Evolutionary conservation across 2,113 vertebrate genomes (phyloP).

Genomic region (Macroglossus sobrinus): DNA sequence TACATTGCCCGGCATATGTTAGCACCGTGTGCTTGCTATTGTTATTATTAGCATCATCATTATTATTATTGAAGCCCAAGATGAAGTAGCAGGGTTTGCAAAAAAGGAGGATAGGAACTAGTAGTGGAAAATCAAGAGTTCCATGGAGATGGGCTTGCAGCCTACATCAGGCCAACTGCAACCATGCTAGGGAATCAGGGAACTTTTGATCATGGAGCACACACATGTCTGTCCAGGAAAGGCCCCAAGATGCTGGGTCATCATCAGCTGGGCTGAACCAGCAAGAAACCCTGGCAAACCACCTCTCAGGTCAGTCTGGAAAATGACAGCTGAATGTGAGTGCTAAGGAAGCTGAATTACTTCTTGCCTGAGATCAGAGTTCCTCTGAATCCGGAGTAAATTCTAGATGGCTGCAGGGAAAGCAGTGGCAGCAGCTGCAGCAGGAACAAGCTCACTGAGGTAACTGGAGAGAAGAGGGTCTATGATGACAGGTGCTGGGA

Average conservation of each 20-base stretch:
- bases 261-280: not conserved
- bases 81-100: not conserved
- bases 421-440: no score
- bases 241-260: not conserved
- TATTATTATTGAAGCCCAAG: not conserved
- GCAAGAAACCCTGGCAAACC: not conserved
- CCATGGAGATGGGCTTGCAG: not conserved
- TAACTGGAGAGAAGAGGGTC: not conserved
- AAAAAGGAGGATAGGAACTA: not conserved
- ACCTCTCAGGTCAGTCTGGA: no score
- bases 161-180: fast-evolving
- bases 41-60: not conserved
- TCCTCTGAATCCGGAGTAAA: not conserved
- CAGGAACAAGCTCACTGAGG: not conserved
- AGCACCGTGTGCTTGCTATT: not conserved
- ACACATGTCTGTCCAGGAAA: not conserved
- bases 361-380: not conserved
- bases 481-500: not conserved
- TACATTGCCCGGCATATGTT: not conserved
- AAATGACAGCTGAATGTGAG: not conserved
- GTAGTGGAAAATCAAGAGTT: not conserved
- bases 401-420: not conserved
- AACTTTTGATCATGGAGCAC: not conserved
- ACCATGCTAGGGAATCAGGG: not conserved
- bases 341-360: not conserved